Base-by-base conservation (phyloP, 2,888 invertebrate genomes). In the Eupelmus urozonus region DNA sequence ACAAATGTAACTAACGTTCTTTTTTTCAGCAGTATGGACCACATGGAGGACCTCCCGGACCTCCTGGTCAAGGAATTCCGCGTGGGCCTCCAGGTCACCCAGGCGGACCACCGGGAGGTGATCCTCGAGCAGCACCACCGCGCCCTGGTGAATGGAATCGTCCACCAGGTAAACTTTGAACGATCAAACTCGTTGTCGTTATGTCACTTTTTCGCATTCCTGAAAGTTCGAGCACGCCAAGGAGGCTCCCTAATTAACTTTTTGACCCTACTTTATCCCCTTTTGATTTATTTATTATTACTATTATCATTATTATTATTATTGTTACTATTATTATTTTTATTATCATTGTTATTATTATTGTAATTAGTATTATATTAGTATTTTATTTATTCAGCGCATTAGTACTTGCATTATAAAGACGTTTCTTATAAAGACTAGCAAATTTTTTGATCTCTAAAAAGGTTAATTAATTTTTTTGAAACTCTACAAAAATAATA, bases 131-230 rank as follows among this genome's bases (percentile, higher is more conserved):
- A 78, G 89, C 88, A 45, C 90, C 90, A 57, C 94, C 94, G 16
- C 92, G 94, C 40, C 94, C 94, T 7, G 34, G 34, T 0, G 95
- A 95, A 85, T 95, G 95, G 95, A 94, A 93, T 87, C 90, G 95
- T 81, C 94, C 95, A 66, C 94, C 94, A 79, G 91, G 92, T 91
- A 85, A 2, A 1, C 53, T 63, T 51, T 13, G 1, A 51, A 11
- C 7, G 16, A 9, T 23, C n/a, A 34, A 57, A 53, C n/a, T 5
- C 42, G 11, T 73, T 51, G 16, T 40, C n/a, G 49, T 34, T 75
- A 73, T n/a, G 49, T 57, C 45, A 71, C 66, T 74, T 13, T 51
- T n/a, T 75, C 29, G n/a, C 74, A 65, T 62, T 53, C 29, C 49
- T 49, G 40, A 9, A 63, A 59, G 40, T 63, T 16, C 53, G 49